Percentiles rank a stretch among this genome's conserved stretches.
Conservation (phyloP, 2,888 invertebrate species). For the Dorcus hopei region DNA sequence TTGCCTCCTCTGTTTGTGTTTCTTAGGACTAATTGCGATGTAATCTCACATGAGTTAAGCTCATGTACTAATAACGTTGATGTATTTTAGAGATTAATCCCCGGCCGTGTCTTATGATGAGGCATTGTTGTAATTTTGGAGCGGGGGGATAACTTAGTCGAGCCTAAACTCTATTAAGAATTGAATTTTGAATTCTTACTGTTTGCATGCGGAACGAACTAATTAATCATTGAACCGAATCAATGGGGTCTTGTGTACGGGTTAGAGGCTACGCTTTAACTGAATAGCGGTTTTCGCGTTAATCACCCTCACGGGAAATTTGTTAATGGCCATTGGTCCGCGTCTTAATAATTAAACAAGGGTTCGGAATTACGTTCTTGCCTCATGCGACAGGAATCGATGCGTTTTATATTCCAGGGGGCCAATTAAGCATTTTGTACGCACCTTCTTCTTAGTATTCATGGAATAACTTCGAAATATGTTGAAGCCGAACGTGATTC, state of each 20-base stretch:
- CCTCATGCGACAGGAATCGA: too few species aligned
- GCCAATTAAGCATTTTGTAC: neutral
- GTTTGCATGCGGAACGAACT: neutral
- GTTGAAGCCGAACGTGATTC: too few species aligned
- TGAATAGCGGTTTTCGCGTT: constrained; percentile 28
- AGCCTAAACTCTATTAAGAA: constrained; percentile 8
- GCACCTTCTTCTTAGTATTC: too few species aligned
- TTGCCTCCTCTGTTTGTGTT: constrained; percentile 30
- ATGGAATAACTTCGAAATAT: too few species aligned
- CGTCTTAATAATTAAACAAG: constrained; percentile 30
- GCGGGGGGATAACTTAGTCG: constrained; percentile 8
- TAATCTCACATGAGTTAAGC: constrained; percentile 29
- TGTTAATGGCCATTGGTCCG: constrained; percentile 31
- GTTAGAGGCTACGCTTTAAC: constrained; percentile 22
- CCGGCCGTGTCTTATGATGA: constrained; percentile 11
- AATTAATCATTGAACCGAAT: constrained; percentile 13
- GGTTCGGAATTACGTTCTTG: neutral
- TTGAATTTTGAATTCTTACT: neutral
- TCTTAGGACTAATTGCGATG: constrained; percentile 29
- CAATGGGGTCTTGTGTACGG: constrained; percentile 7
- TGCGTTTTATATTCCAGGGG: too few species aligned
- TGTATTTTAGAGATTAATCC: constrained; percentile 16
- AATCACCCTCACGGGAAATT: constrained; percentile 35
- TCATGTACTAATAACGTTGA: constrained; percentile 16
- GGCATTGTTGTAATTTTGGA: constrained; percentile 15